Evolutionary conservation across 2,797 vertebrate genomes (phyloP).

Genomic region (Hoplostethus mediterraneus): DNA sequence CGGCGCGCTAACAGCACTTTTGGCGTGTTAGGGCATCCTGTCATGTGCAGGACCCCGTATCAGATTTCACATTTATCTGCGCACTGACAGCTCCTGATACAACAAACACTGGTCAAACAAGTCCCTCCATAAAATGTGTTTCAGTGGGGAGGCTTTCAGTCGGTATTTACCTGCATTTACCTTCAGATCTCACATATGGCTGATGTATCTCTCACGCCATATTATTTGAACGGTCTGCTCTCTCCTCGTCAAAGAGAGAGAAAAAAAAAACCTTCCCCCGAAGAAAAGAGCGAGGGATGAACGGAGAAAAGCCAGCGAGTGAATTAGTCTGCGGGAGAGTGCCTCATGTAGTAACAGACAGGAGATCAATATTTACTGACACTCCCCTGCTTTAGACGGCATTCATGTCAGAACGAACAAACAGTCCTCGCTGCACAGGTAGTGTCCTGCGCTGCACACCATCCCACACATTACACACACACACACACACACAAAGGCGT

Average conservation of each 20-base stretch:
- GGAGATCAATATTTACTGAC: constrained; percentile 83
- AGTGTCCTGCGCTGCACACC: constrained; percentile 54
- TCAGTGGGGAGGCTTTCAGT: constrained; percentile 5
- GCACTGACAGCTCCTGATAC: constrained; percentile 53
- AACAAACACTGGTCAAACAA: constrained; percentile 36
- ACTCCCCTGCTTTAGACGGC: constrained; percentile 77
- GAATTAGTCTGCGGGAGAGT: constrained; percentile 65
- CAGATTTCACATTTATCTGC: constrained; percentile 56
- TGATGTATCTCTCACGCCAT: constrained; percentile 43
- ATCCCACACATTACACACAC: constrained; percentile 58
- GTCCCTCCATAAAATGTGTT: constrained; percentile 33
- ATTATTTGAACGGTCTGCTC: constrained; percentile 52
- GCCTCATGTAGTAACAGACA: constrained; percentile 68
- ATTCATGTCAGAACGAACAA: constrained; percentile 79
- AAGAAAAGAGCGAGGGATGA: constrained; percentile 62
- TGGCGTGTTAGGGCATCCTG: constrained; percentile 42
- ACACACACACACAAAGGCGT: constrained; percentile 45
- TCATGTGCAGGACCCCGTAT: constrained; percentile 59
- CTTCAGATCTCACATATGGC: constrained; percentile 16
- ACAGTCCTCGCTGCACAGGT: constrained; percentile 64
- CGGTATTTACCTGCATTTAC: not conserved
- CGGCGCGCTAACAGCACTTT: constrained; percentile 19
- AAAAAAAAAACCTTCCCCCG: not conserved
- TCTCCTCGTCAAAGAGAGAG: constrained; percentile 66
- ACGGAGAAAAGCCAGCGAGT: constrained; percentile 52